Evolutionary conservation across 2,888 invertebrate species (phyloP).

Genomic region (Watsonalla cultraria): DNA sequence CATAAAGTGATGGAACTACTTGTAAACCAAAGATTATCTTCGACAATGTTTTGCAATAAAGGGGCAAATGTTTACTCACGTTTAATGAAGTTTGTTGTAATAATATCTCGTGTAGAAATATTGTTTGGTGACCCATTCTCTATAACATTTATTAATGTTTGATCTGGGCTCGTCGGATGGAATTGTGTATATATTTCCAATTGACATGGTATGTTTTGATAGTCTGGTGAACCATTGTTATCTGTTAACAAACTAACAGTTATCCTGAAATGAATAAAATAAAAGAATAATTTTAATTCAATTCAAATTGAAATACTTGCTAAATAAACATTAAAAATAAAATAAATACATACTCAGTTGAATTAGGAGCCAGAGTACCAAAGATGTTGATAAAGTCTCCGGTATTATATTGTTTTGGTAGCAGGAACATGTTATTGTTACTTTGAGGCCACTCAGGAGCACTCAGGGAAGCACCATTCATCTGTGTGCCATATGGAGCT

Average conservation of each 20-base stretch:
- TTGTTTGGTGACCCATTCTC: conserved; percentile 25
- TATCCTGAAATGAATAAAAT: conserved; percentile 32
- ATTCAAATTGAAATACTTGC: background rate
- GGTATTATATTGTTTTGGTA: conserved; percentile 39
- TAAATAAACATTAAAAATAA: background rate
- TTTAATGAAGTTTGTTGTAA: conserved; percentile 27
- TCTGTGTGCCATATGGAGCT: conserved; percentile 30
- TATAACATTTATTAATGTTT: conserved; percentile 22
- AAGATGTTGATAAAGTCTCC: conserved; percentile 34
- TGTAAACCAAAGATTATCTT: too few species aligned
- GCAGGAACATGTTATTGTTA: conserved; percentile 47
- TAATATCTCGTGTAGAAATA: conserved; percentile 16
- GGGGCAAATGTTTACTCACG: conserved; percentile 18
- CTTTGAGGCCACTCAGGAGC: conserved; percentile 40
- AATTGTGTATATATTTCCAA: conserved; percentile 34
- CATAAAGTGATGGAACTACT: too few species aligned
- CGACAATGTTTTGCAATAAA: too few species aligned
- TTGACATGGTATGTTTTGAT: conserved; percentile 44
- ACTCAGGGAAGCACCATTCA: conserved; percentile 37
- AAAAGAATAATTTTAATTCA: background rate
- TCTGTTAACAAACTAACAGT: conserved; percentile 38
- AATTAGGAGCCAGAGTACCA: conserved; percentile 24
- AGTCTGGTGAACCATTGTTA: conserved; percentile 27
- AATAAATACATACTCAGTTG: conserved; percentile 28
- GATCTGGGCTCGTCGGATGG: conserved; percentile 15